Evolutionary conservation across 2,888 invertebrate species (phyloP), one percentile per base, ranked within the genome.

Genomic region (Amiota mariae): DNA sequence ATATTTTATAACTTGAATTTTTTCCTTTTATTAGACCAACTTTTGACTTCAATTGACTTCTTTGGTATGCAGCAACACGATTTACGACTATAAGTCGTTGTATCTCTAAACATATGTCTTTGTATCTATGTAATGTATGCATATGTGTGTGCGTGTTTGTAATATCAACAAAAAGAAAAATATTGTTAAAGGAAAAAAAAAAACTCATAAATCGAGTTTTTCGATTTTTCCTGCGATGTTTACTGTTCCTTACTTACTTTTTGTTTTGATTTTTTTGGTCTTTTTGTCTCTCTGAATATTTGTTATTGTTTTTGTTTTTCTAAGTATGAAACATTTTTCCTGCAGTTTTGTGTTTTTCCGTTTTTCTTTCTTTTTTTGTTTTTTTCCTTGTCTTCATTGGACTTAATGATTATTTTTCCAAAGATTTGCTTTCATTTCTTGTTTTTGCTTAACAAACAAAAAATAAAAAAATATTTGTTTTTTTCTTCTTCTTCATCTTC

Each of bases 401-500:
- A 77, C 79, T 78, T 79, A 82, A 82, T 82, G 82, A 85, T 84
- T 85, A 78, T 77, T 81, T 82, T 82, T 85, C 79, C 81, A 84
- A 79, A 78, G 76, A 77, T 81, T 82, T 79, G 84, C 86, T 84
- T 86, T 84, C 80, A 79, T 84, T 82, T 82, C 84, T 79, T 76
- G 81, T 77, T 71, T 51, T 80, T 80, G 66, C 59, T 70, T 48
- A 9, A 46, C 13, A 56, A 57, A 46, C 10, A 20, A 36, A 70
- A 56, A n/a, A n/a, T n/a, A 8, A 15, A 57, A 51, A 24, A 18
- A 61, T 77, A 79, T 64, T 73, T 80, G 64, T 73, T 72, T 71
- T 54, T 73, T 54, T 57, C 46, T 70, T 70, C 71, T 79, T 24
- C 24, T 24, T 75, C n/a, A n/a, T 54, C 24, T 47, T 67, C 36